Base-by-base conservation (phyloP, 2,888 invertebrate species). In the Caenorhabditis becei region DNA sequence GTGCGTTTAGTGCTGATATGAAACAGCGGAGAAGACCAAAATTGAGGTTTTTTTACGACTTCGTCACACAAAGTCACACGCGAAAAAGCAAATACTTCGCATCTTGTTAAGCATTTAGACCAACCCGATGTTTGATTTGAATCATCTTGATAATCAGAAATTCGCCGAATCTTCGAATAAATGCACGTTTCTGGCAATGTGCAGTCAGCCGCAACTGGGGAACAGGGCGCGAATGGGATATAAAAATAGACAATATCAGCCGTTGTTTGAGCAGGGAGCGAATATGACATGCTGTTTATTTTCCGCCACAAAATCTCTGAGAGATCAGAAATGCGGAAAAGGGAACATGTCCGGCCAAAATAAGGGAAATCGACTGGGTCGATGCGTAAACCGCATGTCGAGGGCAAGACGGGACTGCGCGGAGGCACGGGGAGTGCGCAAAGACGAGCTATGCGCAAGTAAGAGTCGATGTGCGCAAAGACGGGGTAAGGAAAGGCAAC, bases 71-170 rank as follows among this genome's bases (percentile, higher is more conserved):
- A n/a, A 67, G 37, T 61, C 59, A 61, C 44, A 54, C 28, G 41
- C 66, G 53, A 41, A 59, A 32, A 61, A 26, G 59, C 53, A 67
- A 65, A 53, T 35, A 63, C 23, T 49, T 10, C 35, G 65, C 18
- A 58, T 37, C 32, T 49, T 49, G 18, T 51, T 20, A 58, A 59
- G 20, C 24, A 58, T 28, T 37, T 56, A 37, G 61, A 66, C 65
- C 54, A 49, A 58, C 74, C 65, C 74, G 20, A 41, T 75, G 75
- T 75, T 75, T 75, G 75, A 66, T 66, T 66, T 75, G 75, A 75
- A 65, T 75, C 75, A 75, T 51, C 37, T 44, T 53, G 53, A 54
- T 53, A 59, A 63, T 59, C 65, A 32, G 24, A 20, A 44, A 67
- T 16, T 32, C 14, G 26, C 44, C 18, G n/a, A 59, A 32, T 56